Conservation (phyloP, 2,888 invertebrate species). For the Eupithecia exiguata region DNA sequence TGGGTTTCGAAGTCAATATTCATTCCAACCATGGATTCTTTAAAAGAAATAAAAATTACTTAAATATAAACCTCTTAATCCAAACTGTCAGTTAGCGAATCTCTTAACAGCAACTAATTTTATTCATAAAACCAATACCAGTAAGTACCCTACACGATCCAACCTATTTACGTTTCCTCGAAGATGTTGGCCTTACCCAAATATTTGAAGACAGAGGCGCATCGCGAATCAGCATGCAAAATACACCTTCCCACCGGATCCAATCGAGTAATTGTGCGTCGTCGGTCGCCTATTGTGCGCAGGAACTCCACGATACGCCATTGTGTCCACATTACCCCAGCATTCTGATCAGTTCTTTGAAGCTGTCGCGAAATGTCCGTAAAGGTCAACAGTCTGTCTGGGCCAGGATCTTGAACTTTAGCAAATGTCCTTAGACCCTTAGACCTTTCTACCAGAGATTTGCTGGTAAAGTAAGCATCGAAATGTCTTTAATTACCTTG, state of each 20-base stretch:
- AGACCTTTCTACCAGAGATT: neutral
- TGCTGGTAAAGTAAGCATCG: neutral
- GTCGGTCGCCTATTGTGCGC: conserved; percentile 40
- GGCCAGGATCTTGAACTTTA: conserved; percentile 29
- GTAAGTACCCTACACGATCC: neutral
- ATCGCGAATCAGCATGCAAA: conserved; percentile 35
- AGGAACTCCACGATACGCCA: conserved; percentile 33
- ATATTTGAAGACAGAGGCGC: conserved; percentile 16
- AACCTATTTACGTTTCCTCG: neutral
- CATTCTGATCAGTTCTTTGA: conserved; percentile 31
- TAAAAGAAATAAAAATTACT: too few species aligned
- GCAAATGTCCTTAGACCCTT: conserved; percentile 15
- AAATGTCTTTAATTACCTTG: neutral
- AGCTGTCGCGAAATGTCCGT: conserved; percentile 23
- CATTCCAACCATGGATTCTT: neutral
- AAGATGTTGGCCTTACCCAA: neutral
- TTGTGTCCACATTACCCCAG: conserved; percentile 30
- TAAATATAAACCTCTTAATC: too few species aligned
- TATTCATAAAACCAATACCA: conserved; percentile 7
- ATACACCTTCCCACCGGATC: conserved; percentile 37
- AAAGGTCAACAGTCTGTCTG: conserved; percentile 28
- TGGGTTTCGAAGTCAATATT: conserved; percentile 18
- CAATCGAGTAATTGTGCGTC: conserved; percentile 44
- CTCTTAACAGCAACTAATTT: conserved; percentile 3
- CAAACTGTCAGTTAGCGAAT: neutral